A percentile compares a stretch with the other conserved stretches of the same genome.
Evolutionary conservation across 2,888 invertebrate species (phyloP).

Genomic region (Troilus luridus): DNA sequence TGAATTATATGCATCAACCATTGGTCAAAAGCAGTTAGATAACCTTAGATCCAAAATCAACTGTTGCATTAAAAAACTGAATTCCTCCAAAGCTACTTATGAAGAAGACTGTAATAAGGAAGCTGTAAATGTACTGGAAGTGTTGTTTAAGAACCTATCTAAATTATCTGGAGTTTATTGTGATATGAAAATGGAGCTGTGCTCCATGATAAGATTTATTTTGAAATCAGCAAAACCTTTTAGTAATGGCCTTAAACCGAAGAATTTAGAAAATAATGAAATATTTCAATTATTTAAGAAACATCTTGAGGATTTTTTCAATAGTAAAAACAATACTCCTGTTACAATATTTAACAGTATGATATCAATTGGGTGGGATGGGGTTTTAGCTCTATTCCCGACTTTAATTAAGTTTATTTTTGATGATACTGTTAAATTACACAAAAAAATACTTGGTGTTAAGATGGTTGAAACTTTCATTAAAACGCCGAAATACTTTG

Average conservation of each 20-base stretch:
- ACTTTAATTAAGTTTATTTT: conserved; percentile 9
- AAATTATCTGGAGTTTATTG: conserved; percentile 52
- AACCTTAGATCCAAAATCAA: conserved; percentile 28
- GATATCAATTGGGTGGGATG: conserved; percentile 56
- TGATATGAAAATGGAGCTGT: conserved; percentile 51
- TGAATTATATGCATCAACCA: conserved; percentile 39
- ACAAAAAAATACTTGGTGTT: conserved; percentile 39
- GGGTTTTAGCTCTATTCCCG: conserved; percentile 46
- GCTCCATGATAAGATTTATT: conserved; percentile 36
- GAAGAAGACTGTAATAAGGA: conserved; percentile 24
- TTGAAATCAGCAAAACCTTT: conserved; percentile 55
- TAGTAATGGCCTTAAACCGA: conserved; percentile 41
- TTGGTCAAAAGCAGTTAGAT: conserved; percentile 38
- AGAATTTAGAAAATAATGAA: conserved; percentile 47
- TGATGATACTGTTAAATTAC: conserved; percentile 44
- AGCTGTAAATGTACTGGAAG: neutral
- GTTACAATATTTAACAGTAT: conserved; percentile 14
- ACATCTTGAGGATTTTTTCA: conserved; percentile 35
- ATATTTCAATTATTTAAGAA: conserved; percentile 40
- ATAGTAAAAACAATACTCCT: conserved; percentile 49
- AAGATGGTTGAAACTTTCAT: conserved; percentile 40
- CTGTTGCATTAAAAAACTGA: conserved; percentile 50
- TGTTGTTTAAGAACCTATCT: conserved; percentile 40
- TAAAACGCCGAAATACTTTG: conserved; percentile 51
- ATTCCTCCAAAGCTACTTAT: conserved; percentile 34